Base-by-base conservation (phyloP, 1,140 invertebrate species). In the Helicoverpa zea region DNA sequence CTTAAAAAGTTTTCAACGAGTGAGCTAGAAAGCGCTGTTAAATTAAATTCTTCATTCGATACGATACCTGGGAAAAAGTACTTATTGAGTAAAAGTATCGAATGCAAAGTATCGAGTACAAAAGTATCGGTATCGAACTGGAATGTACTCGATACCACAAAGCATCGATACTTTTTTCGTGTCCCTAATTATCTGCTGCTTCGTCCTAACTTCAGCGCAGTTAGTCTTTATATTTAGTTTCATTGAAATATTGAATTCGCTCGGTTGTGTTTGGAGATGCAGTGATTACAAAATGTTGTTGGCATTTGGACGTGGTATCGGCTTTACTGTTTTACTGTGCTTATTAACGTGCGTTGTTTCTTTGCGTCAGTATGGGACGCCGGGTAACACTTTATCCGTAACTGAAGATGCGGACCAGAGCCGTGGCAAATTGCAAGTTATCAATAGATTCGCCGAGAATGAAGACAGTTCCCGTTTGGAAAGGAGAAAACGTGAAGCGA, bases 231-330 rank as follows among this genome's bases (percentile, higher is more conserved):
- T 16, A n/a, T 23, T 64, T 35, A 89, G 89, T 91, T 86, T 84
- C 83, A 47, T 85, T 86, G 81, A 83, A 87, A 83, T 89, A 83
- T 79, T 76, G 80, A 78, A 82, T 83, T 82, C 66, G 84, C 61
- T 74, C 77, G 85, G 86, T 81, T 88, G 88, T 81, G 73, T 84
- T 85, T 82, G 81, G 83, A 84, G 81, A 91, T 89, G 90, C 88
- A 92, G 91, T 94, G 90, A 94, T 92, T 81, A 88, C 91, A 94
- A 94, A 91, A 94, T 94, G 93, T 90, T 91, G 85, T 85, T 89
- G 84, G 70, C 82, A 81, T 88, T 91, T 89, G 84, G 85, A 88
- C 88, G 84, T 87, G 79, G 87, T 88, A 83, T 91, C 79, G 80
- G 86, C 88, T 86, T 90, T 43, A 79, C 91, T 76, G 80, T 82